These are phyloP conservation scores for Melitaea cinxia DNA, from an alignment of 1,140 invertebrate species.

Conservation along the genomic window DNA sequence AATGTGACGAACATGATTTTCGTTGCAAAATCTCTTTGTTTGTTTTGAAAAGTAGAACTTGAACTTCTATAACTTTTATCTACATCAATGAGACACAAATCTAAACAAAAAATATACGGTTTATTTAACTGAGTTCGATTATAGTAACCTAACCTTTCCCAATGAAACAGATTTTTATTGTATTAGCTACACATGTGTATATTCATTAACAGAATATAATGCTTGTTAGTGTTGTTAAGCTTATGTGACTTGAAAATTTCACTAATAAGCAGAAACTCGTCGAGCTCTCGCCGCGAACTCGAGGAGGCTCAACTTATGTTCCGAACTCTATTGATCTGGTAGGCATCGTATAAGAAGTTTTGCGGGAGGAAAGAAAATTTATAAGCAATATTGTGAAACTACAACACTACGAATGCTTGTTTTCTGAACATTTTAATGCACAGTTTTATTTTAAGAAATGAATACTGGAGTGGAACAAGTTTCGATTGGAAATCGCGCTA, in stretches of 20 bases:
- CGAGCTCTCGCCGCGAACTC: slow-evolving; percentile 1
- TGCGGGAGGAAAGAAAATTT: neutral
- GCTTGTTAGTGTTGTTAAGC: slow-evolving; percentile 8
- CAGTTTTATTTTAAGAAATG: neutral
- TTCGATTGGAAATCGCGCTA: no score
- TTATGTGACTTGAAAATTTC: slow-evolving; percentile 5
- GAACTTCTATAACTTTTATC: no score
- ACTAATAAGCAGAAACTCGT: slow-evolving; percentile 16
- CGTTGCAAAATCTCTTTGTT: slow-evolving; percentile 10
- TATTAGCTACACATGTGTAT: neutral
- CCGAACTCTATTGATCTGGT: slow-evolving; percentile 8
- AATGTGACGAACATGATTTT: slow-evolving; percentile 20
- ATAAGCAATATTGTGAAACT: neutral
- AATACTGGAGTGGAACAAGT: no score
- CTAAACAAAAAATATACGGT: no score
- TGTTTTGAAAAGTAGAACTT: neutral
- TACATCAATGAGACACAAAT: no score
- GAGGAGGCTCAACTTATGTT: slow-evolving; percentile 3
- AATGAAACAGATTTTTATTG: no score
- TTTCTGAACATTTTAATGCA: neutral
- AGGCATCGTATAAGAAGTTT: slow-evolving; percentile 5
- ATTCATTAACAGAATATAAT: slow-evolving; percentile 3
- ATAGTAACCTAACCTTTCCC: no score
- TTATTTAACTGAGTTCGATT: no score
- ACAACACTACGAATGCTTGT: neutral